phyloP scores from a whole-genome alignment of 2,113 vertebrate genomes.

The Naja naja region DNA sequence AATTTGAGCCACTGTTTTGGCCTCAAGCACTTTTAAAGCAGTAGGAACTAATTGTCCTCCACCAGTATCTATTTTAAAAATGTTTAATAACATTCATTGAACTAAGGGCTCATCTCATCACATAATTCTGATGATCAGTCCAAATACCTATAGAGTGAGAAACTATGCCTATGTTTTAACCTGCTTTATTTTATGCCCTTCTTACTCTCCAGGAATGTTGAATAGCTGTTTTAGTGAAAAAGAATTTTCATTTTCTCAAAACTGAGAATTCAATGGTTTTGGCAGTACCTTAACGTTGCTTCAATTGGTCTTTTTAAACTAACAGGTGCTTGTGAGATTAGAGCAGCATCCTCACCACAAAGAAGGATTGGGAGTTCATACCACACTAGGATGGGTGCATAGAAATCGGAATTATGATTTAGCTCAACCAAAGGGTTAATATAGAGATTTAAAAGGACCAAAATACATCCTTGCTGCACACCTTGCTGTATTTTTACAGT shows the following conservation, averaged over 20 bases:
- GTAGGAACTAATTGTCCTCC: neutral
- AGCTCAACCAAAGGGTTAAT: neutral
- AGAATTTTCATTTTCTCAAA: neutral
- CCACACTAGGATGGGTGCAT: neutral
- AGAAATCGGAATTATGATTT: neutral
- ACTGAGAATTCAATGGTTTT: too few species aligned
- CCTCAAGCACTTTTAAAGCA: neutral
- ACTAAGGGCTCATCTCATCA: neutral
- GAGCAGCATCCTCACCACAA: neutral
- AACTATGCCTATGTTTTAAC: neutral
- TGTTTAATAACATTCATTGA: neutral
- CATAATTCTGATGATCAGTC: neutral
- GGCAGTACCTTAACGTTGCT: too few species aligned
- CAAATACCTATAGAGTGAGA: neutral
- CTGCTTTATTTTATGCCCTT: neutral
- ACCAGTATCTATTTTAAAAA: neutral
- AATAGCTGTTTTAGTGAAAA: neutral
- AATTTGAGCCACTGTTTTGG: neutral
- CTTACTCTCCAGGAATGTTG: neutral
- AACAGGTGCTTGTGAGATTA: too few species aligned
- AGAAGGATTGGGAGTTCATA: neutral
- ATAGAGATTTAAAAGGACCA: neutral
- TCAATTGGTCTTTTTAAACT: too few species aligned
- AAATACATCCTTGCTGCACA: neutral
- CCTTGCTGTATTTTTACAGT: too few species aligned